Evolutionary conservation across 2,888 invertebrate genomes (phyloP), one percentile per base, ranked within the genome.

Genomic region (Copidosoma aretas): DNA sequence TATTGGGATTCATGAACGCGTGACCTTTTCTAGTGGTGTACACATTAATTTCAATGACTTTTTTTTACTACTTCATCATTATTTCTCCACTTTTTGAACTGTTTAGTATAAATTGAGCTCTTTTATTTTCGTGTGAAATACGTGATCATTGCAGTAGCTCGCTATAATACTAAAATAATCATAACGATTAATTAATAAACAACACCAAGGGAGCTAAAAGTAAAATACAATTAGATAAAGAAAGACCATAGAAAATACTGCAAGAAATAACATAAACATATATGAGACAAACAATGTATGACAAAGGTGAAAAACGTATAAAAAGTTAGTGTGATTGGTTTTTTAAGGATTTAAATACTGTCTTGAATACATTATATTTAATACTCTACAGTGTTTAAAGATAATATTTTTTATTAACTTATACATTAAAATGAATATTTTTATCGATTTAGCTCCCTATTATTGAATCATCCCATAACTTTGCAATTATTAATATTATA

Each of bases 401-500:
- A 77, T 70, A 75, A 76, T 76, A 75, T 78, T 80, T 79, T 79
- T 77, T 77, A 80, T 81, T 80, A 80, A 81, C 80, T 81, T 81
- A 81, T 81, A 78, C 70, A 76, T 77, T 75, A 77, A 76, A 76
- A 71, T 74, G 77, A 77, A 78, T 79, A 77, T 79, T 80, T 78
- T 78, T 75, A 74, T 81, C 79, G 77, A 79, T 79, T 81, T 78
- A 78, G 76, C 74, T 75, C 75, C 73, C 72, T 72, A 72, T 73
- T 74, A 76, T 70, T 73, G 75, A 71, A 76, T 70, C 71, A 61
- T 71, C 75, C 76, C 73, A 74, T 72, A 60, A 63, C 60, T 72
- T 59, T 66, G n/a, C n/a, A n/a, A 62, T 59, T 53, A 64, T 64
- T 67, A 52, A 57, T 70, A 70, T 51, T 43, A 66, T 66, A 43